A percentile compares a stretch with the other conserved stretches of the same genome.
Evolutionary conservation across 30 jellyfish, hydroid and myxozoan species (phyloP).

Genomic region (Rhopilema esculentum): DNA sequence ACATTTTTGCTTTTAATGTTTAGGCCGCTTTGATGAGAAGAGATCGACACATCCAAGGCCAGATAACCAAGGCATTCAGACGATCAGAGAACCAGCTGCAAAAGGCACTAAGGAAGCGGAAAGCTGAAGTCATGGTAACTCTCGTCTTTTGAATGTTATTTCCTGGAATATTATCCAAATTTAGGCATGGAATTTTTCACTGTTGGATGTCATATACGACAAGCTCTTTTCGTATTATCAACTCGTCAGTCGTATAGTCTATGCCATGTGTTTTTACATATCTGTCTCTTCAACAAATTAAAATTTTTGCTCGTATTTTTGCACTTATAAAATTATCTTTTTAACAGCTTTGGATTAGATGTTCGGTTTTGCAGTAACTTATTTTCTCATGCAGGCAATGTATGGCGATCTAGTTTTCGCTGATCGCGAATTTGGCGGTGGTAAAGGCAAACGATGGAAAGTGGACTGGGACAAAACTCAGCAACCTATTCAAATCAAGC

Average conservation of each 20-base stretch:
- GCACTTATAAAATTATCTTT: no score
- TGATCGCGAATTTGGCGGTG: slow-evolving; percentile 96
- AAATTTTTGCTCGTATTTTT: no score
- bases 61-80: slow-evolving; percentile 87
- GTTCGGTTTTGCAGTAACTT: no score
- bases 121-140: slow-evolving; percentile 87
- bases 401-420: slow-evolving; percentile 94
- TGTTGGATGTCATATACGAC: neutral
- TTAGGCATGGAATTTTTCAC: neutral
- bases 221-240: no score
- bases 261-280: no score
- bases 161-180: neutral
- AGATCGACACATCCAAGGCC: slow-evolving; percentile 81
- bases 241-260: no score
- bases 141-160: neutral
- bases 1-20: neutral
- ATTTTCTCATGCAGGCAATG: no score
- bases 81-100: slow-evolving; percentile 85
- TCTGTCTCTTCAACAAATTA: no score
- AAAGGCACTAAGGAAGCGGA: slow-evolving; percentile 86
- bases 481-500: slow-evolving; percentile 91
- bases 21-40: slow-evolving; percentile 88
- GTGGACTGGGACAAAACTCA: slow-evolving; percentile 96
- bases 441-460: slow-evolving; percentile 93
- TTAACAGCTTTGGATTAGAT: no score